Evolutionary conservation across 2,113 vertebrate genomes (phyloP).

Genomic region (Phasianus colchicus): DNA sequence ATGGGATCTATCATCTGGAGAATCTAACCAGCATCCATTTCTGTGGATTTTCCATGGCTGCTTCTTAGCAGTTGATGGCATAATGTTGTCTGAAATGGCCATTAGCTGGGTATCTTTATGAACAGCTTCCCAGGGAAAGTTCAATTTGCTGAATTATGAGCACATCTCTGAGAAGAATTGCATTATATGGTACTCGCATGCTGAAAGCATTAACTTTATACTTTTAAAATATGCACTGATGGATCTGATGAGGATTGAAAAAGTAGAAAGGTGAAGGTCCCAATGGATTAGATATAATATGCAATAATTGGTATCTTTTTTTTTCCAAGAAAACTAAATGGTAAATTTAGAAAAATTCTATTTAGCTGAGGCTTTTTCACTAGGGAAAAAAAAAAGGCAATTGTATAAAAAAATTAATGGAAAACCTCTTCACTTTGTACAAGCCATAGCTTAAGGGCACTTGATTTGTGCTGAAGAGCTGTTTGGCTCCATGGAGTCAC

Average conservation of each 20-base stretch:
- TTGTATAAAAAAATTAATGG: background rate
- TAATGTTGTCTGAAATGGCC: conserved; percentile 65
- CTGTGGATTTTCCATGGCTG: conserved; percentile 14
- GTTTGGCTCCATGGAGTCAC: background rate
- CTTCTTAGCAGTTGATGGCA: background rate
- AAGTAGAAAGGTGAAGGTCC: conserved; percentile 30
- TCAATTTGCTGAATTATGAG: conserved; percentile 68
- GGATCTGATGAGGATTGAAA: conserved; percentile 24
- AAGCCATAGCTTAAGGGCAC: conserved; percentile 3
- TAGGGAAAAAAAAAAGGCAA: background rate
- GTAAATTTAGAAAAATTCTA: background rate
- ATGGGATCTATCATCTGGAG: background rate
- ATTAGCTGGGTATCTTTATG: conserved; percentile 61
- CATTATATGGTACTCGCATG: conserved; percentile 41
- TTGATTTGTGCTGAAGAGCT: conserved; percentile 37
- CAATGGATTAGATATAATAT: conserved; percentile 26
- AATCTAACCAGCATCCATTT: conserved; percentile 31
- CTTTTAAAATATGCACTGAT: conserved; percentile 43
- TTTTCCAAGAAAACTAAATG: background rate
- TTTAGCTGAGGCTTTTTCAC: conserved; percentile 2
- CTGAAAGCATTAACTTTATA: conserved; percentile 62
- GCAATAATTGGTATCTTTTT: background rate
- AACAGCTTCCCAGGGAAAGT: conserved; percentile 62
- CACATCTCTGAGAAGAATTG: conserved; percentile 34
- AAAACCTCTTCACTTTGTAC: background rate